These are phyloP conservation scores for Trichoplusia ni DNA, from an alignment of 1,140 invertebrate genomes.

Conservation along the genomic window DNA sequence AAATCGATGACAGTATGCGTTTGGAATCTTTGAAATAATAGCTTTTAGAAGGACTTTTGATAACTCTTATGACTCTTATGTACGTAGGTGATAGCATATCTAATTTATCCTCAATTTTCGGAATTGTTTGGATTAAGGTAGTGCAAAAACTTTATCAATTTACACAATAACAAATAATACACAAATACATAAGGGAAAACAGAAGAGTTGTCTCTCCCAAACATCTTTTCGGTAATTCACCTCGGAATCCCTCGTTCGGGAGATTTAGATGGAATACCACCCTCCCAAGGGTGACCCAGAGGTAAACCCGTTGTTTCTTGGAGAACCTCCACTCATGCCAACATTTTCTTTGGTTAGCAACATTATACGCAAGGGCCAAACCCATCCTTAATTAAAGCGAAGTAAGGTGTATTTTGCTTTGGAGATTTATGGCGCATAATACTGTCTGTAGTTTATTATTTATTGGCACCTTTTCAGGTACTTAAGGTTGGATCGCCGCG, in stretches of 20 bases:
- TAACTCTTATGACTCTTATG: no score
- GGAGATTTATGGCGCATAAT: slow-evolving; percentile 19
- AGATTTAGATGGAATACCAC: slow-evolving; percentile 65
- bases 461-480: slow-evolving; percentile 73
- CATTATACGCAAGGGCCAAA: neutral
- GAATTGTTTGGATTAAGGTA: no score
- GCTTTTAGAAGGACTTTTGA: neutral
- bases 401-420: slow-evolving; percentile 30
- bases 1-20: slow-evolving; percentile 42
- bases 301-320: slow-evolving; percentile 71
- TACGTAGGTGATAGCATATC: no score
- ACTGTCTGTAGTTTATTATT: slow-evolving; percentile 41
- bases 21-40: slow-evolving; percentile 27
- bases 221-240: slow-evolving; percentile 67
- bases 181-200: slow-evolving; percentile 22
- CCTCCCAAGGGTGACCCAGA: slow-evolving; percentile 65
- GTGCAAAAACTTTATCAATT: no score
- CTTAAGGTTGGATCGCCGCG: slow-evolving; percentile 61
- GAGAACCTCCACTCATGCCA: slow-evolving; percentile 43
- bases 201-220: slow-evolving; percentile 38
- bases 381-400: neutral
- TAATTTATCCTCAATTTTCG: no score
- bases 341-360: slow-evolving; percentile 24
- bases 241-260: slow-evolving; percentile 63
- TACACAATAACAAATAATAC: slow-evolving; percentile 1